phyloP scores from a whole-genome alignment of 2,888 invertebrate species.

The Ceraclea dissimilis region DNA sequence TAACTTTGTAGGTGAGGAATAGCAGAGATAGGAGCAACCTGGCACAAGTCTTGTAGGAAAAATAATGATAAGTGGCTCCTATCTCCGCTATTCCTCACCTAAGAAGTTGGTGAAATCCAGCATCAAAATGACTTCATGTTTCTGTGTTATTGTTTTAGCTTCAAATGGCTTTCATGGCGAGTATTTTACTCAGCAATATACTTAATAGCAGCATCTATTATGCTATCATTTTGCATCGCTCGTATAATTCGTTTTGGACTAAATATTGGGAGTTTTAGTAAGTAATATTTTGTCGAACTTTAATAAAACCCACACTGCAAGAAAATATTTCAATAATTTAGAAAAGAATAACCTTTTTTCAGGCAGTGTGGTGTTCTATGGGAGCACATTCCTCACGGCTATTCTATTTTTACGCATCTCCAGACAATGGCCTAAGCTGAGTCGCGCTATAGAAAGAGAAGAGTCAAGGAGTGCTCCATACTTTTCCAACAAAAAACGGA shows the following conservation, averaged over 20 bases:
- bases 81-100: too few species aligned
- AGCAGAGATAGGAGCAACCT: too few species aligned
- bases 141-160: constrained; percentile 14
- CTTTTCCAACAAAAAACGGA: not conserved
- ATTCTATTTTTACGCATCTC: constrained; percentile 46
- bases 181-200: constrained; percentile 19
- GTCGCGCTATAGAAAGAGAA: constrained; percentile 20
- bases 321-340: too few species aligned
- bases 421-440: constrained; percentile 38
- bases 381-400: constrained; percentile 45
- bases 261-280: constrained; percentile 13
- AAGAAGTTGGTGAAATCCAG: too few species aligned
- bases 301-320: too few species aligned
- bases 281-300: not conserved
- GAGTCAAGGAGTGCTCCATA: constrained; percentile 1
- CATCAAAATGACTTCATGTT: too few species aligned
- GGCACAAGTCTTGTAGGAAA: too few species aligned
- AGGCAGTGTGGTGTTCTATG: constrained; percentile 48
- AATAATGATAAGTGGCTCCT: too few species aligned
- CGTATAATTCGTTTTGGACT: constrained; percentile 4
- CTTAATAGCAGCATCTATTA: constrained; percentile 4
- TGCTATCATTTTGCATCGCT: constrained; percentile 2
- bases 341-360: constrained; percentile 17
- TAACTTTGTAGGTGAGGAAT: too few species aligned
- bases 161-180: constrained; percentile 23